Percentiles rank a stretch among this genome's conserved stretches.
Conservation (phyloP, 2,113 vertebrate species). For the Protobothrops flavoviridis region DNA sequence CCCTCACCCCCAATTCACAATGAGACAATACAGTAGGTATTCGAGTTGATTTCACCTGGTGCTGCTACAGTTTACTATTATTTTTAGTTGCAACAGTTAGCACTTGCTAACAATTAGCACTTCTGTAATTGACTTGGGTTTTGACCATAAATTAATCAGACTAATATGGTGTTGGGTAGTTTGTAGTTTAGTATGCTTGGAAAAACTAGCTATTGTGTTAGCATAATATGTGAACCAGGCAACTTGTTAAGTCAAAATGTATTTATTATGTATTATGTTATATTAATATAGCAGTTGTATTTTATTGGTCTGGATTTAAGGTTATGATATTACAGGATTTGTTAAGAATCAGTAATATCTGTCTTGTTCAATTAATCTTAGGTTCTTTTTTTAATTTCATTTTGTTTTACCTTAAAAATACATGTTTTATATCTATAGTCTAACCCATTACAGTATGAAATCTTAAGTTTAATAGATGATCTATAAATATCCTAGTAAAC, state of each 20-base stretch:
- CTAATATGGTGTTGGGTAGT: neutral
- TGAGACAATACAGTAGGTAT: neutral
- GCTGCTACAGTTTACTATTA: neutral
- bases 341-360: neutral
- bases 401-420: neutral
- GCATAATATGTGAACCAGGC: neutral
- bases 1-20: neutral
- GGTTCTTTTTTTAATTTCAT: neutral
- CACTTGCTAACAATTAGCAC: neutral
- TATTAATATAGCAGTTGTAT: neutral
- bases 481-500: neutral
- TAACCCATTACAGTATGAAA: neutral
- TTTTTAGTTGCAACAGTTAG: neutral
- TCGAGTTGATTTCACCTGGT: neutral
- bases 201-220: neutral
- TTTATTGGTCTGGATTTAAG: neutral
- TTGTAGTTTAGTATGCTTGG: neutral
- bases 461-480: neutral
- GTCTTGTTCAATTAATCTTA: neutral
- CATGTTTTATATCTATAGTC: neutral
- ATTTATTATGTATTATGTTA: neutral
- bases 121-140: neutral
- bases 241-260: neutral
- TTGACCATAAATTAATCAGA: neutral
- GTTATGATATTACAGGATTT: neutral